Conservation (phyloP, 2,113 vertebrate species). For the Excalfactoria chinensis region DNA sequence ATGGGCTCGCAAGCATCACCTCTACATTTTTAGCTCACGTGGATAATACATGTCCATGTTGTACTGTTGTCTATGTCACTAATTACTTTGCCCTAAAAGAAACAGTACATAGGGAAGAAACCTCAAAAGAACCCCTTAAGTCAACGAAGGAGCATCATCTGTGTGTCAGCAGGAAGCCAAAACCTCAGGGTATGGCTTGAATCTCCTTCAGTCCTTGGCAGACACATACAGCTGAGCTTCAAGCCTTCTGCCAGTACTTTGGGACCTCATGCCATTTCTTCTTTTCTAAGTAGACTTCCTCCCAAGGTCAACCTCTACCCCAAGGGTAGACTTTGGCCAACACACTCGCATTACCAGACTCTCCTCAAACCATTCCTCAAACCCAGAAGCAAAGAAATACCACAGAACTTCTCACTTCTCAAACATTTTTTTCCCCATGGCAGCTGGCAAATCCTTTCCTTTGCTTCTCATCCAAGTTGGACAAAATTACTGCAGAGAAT, state of each 20-base stretch:
- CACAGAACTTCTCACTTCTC: constrained; percentile 50
- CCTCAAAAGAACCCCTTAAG: neutral
- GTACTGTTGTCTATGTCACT: neutral
- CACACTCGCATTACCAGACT: neutral
- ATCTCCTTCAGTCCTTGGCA: neutral
- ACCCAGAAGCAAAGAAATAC: constrained; percentile 38
- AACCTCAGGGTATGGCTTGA: neutral
- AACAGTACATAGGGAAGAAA: neutral
- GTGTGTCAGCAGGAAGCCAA: neutral
- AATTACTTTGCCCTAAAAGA: neutral
- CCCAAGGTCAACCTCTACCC: constrained; percentile 9
- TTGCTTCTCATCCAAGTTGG: constrained; percentile 65
- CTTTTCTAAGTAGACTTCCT: neutral
- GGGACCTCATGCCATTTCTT: neutral
- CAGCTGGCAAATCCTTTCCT: constrained; percentile 63
- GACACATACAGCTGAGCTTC: neutral
- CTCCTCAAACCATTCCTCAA: neutral
- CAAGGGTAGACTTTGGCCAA: neutral
- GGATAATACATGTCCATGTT: neutral
- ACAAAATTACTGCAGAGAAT: constrained; percentile 68
- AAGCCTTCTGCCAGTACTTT: neutral
- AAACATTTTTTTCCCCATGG: constrained; percentile 33
- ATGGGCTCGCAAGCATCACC: neutral
- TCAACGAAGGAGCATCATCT: fast-evolving
- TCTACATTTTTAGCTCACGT: neutral